Percentiles rank a stretch among this genome's conserved stretches.
Evolutionary conservation across 2,888 invertebrate genomes (phyloP).

Genomic region (Mythimna lalbum): DNA sequence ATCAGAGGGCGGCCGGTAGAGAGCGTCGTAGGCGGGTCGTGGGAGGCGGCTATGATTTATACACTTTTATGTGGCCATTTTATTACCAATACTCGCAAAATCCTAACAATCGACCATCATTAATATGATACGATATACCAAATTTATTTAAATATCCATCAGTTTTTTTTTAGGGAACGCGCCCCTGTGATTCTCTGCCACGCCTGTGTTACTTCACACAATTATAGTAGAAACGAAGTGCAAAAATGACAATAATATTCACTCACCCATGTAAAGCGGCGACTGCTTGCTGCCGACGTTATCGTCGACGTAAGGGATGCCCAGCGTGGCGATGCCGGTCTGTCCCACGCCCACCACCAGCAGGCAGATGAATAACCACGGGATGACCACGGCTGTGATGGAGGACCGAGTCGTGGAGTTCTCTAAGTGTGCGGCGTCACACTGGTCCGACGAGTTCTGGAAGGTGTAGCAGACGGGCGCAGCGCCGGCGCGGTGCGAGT

Average conservation of each 20-base stretch:
- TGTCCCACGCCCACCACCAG: slow-evolving; percentile 97
- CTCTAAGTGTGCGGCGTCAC: slow-evolving; percentile 91
- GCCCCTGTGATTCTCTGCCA: slow-evolving; percentile 44
- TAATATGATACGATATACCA: slow-evolving; percentile 55
- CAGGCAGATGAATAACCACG: slow-evolving; percentile 96
- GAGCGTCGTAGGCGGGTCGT: slow-evolving; percentile 69
- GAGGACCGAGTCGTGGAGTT: slow-evolving; percentile 93
- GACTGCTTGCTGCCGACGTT: slow-evolving; percentile 98
- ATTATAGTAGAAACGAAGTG: too few species aligned
- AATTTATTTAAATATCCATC: slow-evolving; percentile 47
- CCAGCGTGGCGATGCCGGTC: slow-evolving; percentile 97
- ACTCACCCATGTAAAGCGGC: slow-evolving; percentile 97
- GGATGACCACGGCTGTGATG: slow-evolving; percentile 95
- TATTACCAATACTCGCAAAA: slow-evolving; percentile 62
- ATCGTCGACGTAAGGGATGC: slow-evolving; percentile 98
- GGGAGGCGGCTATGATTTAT: slow-evolving; percentile 76
- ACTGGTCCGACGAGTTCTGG: slow-evolving; percentile 77
- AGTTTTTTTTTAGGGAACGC: slow-evolving; percentile 56
- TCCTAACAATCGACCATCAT: slow-evolving; percentile 61
- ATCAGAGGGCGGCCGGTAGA: slow-evolving; percentile 71
- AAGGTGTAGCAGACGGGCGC: slow-evolving; percentile 78
- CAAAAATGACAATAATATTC: slow-evolving; percentile 41
- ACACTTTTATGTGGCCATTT: slow-evolving; percentile 71
- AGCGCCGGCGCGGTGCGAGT: slow-evolving; percentile 80
- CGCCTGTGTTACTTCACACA: slow-evolving; percentile 38